Percentiles rank a stretch among this genome's conserved stretches.
phyloP scores from a whole-genome alignment of 2,113 vertebrate species.

The Chiloscyllium plagiosum region DNA sequence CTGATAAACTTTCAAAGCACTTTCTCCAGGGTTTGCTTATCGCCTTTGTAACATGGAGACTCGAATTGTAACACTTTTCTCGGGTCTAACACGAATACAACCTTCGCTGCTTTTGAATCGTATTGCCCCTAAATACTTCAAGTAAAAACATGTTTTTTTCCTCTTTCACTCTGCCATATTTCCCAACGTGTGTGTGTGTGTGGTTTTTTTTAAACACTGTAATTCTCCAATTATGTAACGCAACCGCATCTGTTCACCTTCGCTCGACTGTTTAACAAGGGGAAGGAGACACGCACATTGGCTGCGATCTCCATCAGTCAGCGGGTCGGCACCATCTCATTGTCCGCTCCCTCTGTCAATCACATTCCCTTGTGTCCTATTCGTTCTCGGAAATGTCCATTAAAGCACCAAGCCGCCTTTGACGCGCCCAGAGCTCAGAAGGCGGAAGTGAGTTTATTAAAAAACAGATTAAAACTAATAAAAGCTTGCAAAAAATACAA shows the following conservation, averaged over 20 bases:
- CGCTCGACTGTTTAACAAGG: background rate
- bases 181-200: too few species aligned
- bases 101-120: background rate
- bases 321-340: background rate
- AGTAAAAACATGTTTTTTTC: background rate
- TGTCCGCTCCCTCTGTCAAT: background rate
- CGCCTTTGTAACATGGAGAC: background rate
- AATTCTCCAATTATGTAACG: background rate
- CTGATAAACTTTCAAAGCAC: background rate
- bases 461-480: background rate
- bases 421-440: background rate
- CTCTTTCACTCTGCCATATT: background rate
- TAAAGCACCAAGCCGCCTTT: background rate
- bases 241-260: background rate
- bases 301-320: background rate
- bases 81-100: background rate
- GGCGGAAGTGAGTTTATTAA: conserved; percentile 25
- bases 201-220: background rate
- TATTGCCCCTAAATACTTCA: background rate
- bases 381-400: background rate
- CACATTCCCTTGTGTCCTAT: background rate
- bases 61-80: background rate
- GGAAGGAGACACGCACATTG: background rate
- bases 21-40: background rate
- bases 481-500: background rate